Evolutionary conservation across 2,797 vertebrate species (phyloP), one percentile per base, ranked within the genome.

Genomic region (Gadopsis bispinosus): DNA sequence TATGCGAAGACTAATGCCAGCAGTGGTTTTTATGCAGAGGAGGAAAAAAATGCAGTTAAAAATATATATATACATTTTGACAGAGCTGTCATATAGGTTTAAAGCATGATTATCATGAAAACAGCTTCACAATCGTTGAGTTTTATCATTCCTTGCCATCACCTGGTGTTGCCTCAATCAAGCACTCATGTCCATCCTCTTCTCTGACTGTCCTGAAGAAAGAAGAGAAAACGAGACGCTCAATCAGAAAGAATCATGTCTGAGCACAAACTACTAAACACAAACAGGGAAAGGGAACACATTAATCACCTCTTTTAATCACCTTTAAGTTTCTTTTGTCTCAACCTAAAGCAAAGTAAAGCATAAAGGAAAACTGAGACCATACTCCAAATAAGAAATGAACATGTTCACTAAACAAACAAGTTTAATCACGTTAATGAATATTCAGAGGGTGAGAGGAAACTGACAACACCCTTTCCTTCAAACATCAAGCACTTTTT

Each of bases 161-260:
- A 56, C 5, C 71, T 51, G 64, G 17, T 29, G 2, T 37, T 41
- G 16, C 69, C 19, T 69, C 65, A 45, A 47, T 81, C 51, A 48
- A 56, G 47, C n/a, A 58, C 63, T 71, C 19, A 2, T 26, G 14
- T 55, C 48, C 65, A 51, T 87, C 64, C 14, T 77, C 26, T 58
- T n/a, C 22, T 64, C 14, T 0, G 0, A 13, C 45, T 51, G 13
- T 19, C 45, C n/a, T 54, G 55, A 75, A 64, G 47, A 86, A 81
- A 89, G 67, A 62, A 68, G 69, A 77, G 58, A 72, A 89, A 90
- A 89, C 66, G 69, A 60, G 45, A 41, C 6, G 2, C 16, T 33
- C 11, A 56, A 29, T 78, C 54, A 37, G 37, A 83, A 39, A 53
- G 51, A 45, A 51, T 0, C 7, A 3, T 37, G 22, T 20, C 20